Base-by-base conservation (phyloP, 2,113 vertebrate species). In the Pedetes capensis region DNA sequence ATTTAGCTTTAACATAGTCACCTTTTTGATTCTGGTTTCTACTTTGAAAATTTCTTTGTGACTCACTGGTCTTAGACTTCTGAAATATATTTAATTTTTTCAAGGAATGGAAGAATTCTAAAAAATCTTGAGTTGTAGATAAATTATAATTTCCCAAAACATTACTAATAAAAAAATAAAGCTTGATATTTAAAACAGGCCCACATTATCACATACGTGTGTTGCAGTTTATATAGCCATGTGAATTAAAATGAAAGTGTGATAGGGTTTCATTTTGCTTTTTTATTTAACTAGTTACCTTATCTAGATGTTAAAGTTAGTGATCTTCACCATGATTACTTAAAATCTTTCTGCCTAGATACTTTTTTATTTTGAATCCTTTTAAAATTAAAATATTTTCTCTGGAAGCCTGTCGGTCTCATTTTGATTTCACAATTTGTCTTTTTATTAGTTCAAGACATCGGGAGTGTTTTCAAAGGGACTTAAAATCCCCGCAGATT, bases 351-450 rank as follows among this genome's bases (percentile, higher is more conserved):
- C 78, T 83, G 10, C 39, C 22, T 8, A 86, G 13, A 86, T 17
- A n/a, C 29, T 59, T 90, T 87, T 64, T 93, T 1, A 61, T 88
- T 68, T 37, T 87, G 49, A 39, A 68, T 42, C 10, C 16, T 81
- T 76, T 86, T 71, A 80, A 94, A 86, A 89, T 85, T 88, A n/a
- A 79, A 22, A 11, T 79, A 47, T 5, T 25, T 74, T 94, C 42
- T 89, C 74, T 89, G 42, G 47, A 89, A 94, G 61, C n/a, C 68
- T 39, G 3, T 94, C 7, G 71, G 3, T 94, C 87, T 61, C 47
- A 14, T 75, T 92, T 94, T 89, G 37, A 55, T 94, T 53, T 74
- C 37, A 89, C 34, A 2, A 55, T 94, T 94, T 87, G 14, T 29
- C 53, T 74, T 85, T 85, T 85, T 29, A 61, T 85, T 47, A 85